phyloP scores from a whole-genome alignment of 1,140 invertebrate species.

The Hylyphantes graminicola region DNA sequence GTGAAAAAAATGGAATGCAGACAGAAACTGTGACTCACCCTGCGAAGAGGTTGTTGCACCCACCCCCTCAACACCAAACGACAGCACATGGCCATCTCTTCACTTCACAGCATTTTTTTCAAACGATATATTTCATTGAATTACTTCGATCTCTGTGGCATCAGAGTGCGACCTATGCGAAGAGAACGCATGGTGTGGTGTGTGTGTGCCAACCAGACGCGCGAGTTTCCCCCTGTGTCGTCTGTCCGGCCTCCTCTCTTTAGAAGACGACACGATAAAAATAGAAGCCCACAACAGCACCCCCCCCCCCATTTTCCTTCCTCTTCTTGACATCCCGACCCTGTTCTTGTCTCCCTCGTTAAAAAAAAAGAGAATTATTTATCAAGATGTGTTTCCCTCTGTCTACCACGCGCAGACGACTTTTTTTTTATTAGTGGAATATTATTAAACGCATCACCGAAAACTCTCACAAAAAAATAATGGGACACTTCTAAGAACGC shows the following conservation, averaged over 20 bases:
- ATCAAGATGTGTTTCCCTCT: background rate
- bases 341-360: background rate
- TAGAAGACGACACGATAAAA: conserved; percentile 34
- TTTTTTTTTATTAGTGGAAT: background rate
- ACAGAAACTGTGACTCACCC: conserved; percentile 43
- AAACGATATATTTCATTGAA: conserved; percentile 2
- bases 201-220: conserved; percentile 32
- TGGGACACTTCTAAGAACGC: too few species aligned
- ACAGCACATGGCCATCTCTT: conserved; percentile 21
- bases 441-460: conserved; percentile 7
- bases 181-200: conserved; percentile 4
- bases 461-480: background rate
- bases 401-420: conserved; percentile 24
- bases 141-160: conserved; percentile 3
- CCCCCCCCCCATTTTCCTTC: background rate
- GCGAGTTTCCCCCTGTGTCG: conserved; percentile 1
- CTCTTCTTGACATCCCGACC: background rate
- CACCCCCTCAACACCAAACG: conserved; percentile 26
- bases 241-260: conserved; percentile 50
- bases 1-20: conserved; percentile 16
- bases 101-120: background rate
- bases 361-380: conserved; percentile 17
- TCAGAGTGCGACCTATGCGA: background rate
- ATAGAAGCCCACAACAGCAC: conserved; percentile 41
- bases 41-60: conserved; percentile 40